Base-by-base conservation (phyloP, 2,797 vertebrate species). In the Telmatherina bonti region DNA sequence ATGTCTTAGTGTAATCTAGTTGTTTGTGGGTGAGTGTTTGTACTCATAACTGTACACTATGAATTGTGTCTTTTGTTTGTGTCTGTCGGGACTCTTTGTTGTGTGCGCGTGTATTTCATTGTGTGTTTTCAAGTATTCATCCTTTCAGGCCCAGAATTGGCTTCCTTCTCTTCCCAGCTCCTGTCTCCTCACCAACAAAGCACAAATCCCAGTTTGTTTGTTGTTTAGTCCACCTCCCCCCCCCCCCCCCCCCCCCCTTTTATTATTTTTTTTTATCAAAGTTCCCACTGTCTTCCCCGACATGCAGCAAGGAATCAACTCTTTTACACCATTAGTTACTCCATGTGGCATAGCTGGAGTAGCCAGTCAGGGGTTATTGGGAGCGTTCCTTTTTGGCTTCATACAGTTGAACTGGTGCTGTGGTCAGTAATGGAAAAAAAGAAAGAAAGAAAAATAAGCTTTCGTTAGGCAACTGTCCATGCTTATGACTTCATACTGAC, bases 181-280 rank as follows among this genome's bases (percentile, higher is more conserved):
- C 72, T 49, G 68, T 85, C 78, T 78, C 60, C 51, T 22, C 57
- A 74, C 55, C 59, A 83, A 66, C 77, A 85, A 85, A 80, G 41
- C 60, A 54, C 75, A 72, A 78, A 41, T 72, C 58, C 31, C 5
- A 4, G 68, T 76, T 86, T 84, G 79, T 88, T 89, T 83, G 77
- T 82, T 78, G 61, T 82, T 79, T 85, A 82, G 63, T 69, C 61
- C 69, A 63, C 75, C 67, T 84, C n/a, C n/a, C n/a, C n/a, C n/a
- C n/a, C n/a, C n/a, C n/a, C n/a, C n/a, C n/a, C n/a, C n/a, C n/a
- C n/a, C n/a, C n/a, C n/a, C n/a, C n/a, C 81, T 70, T 81, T 83
- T 76, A 82, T 83, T 78, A 5, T 33, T 33, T 74, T 65, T 78
- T 81, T 68, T 67, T 79, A 18, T 78, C 81, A 74, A 74, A 78